These are phyloP conservation scores for Arctopsyche grandis DNA, from an alignment of 1,140 invertebrate species.

Conservation along the genomic window DNA sequence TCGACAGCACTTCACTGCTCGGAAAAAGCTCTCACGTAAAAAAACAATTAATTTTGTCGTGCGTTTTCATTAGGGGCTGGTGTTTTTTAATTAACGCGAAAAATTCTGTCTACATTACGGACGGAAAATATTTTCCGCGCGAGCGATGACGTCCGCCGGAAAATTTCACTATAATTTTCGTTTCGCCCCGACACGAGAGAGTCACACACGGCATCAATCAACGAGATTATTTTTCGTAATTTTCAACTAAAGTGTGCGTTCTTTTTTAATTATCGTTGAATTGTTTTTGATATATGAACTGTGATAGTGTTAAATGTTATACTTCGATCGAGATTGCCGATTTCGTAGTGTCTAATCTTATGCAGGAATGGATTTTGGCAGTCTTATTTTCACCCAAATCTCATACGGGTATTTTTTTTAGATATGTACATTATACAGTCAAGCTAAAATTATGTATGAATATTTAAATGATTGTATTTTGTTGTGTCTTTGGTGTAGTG, in stretches of 20 bases:
- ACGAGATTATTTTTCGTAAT: neutral
- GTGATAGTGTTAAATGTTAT: too few relatives aligned
- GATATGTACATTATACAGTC: too few relatives aligned
- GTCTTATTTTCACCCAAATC: too few relatives aligned
- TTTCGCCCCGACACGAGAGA: neutral
- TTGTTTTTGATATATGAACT: too few relatives aligned
- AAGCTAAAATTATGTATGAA: too few relatives aligned
- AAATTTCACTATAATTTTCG: conserved; percentile 33
- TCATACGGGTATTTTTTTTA: too few relatives aligned
- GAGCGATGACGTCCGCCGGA: conserved; percentile 24
- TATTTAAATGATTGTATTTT: too few relatives aligned
- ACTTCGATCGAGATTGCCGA: too few relatives aligned
- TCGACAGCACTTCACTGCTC: conserved; percentile 40
- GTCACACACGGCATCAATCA: conserved; percentile 8
- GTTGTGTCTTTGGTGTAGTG: too few relatives aligned
- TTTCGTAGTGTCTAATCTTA: too few relatives aligned
- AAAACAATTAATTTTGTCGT: conserved; percentile 55
- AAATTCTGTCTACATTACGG: conserved; percentile 47
- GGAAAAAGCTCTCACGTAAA: conserved; percentile 52
- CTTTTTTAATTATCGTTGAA: too few relatives aligned
- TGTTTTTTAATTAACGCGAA: conserved; percentile 54
- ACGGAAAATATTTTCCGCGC: conserved; percentile 39
- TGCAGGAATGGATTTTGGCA: too few relatives aligned
- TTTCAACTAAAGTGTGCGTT: neutral
- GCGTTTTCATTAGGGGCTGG: conserved; percentile 54